Percentiles rank a stretch among this genome's conserved stretches.
Evolutionary conservation across 2,797 vertebrate species (phyloP).

Genomic region (Crocidura indochinensis): DNA sequence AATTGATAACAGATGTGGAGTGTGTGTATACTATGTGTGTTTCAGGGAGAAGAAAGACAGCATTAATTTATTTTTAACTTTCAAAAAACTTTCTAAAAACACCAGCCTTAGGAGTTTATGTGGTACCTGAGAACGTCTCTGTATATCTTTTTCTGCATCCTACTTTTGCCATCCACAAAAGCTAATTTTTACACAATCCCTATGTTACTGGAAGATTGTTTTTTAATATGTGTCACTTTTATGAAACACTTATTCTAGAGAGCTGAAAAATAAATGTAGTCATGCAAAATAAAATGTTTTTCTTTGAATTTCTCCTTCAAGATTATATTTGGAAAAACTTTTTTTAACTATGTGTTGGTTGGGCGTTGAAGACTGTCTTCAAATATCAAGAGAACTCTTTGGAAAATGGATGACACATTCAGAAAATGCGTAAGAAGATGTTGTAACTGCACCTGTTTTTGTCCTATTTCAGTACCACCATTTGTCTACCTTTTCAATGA

Average conservation of each 20-base stretch:
- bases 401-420: slow-evolving; percentile 88
- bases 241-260: slow-evolving; percentile 16
- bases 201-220: slow-evolving; percentile 58
- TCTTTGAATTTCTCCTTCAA: slow-evolving; percentile 85
- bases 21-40: neutral
- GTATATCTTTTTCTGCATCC: slow-evolving; percentile 57
- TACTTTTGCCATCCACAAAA: slow-evolving; percentile 51
- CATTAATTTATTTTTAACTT: slow-evolving; percentile 72
- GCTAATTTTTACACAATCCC: slow-evolving; percentile 36
- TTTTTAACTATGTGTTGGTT: slow-evolving; percentile 87
- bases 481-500: neutral
- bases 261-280: neutral
- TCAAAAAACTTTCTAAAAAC: slow-evolving; percentile 71
- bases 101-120: slow-evolving; percentile 40
- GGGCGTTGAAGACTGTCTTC: slow-evolving; percentile 90
- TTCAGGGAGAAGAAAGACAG: slow-evolving; percentile 48
- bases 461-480: neutral
- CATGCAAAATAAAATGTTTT: slow-evolving; percentile 62
- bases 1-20: slow-evolving; percentile 66
- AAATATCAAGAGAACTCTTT: slow-evolving; percentile 89
- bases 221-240: slow-evolving; percentile 9
- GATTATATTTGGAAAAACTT: slow-evolving; percentile 86
- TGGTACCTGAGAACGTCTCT: slow-evolving; percentile 49
- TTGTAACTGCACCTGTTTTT: neutral
- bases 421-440: slow-evolving; percentile 87